Evolutionary conservation across 1,140 invertebrate species (phyloP).

Genomic region (Papilio polytes): DNA sequence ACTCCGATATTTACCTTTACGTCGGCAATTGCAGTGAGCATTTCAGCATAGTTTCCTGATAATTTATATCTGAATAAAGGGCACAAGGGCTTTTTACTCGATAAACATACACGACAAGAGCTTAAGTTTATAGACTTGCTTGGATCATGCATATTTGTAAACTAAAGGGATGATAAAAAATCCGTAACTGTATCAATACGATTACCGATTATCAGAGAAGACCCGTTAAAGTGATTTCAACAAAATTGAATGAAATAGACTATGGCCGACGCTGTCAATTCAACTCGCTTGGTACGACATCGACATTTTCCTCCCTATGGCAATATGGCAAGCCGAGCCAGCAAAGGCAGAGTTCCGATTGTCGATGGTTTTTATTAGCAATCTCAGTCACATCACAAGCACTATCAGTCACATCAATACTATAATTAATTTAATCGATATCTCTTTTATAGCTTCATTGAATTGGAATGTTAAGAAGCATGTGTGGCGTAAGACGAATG

Average conservation of each 20-base stretch:
- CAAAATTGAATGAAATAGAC: constrained; percentile 15
- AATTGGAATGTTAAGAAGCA: no score
- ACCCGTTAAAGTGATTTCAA: constrained; percentile 28
- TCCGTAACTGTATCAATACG: constrained; percentile 44
- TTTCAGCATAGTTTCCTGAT: constrained; percentile 80
- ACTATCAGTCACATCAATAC: no score
- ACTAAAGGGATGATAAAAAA: constrained; percentile 59
- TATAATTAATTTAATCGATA: no score
- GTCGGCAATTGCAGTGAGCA: constrained; percentile 77
- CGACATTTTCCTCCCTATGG: constrained; percentile 1
- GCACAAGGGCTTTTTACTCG: constrained; percentile 73
- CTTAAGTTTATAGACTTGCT: constrained; percentile 61
- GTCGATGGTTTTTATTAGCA: constrained; percentile 9
- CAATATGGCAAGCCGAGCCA: background rate
- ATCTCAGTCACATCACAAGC: no score
- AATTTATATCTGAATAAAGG: constrained; percentile 78
- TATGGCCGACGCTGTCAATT: background rate
- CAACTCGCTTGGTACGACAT: constrained; percentile 22
- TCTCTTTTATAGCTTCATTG: no score
- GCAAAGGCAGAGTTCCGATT: background rate
- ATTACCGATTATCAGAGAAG: constrained; percentile 37
- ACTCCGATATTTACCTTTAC: constrained; percentile 66
- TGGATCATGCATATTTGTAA: constrained; percentile 62
- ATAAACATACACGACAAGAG: constrained; percentile 75
- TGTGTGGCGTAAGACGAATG: no score